Conservation (phyloP, 2,888 invertebrate genomes). For the Chloroclysta siterata region DNA sequence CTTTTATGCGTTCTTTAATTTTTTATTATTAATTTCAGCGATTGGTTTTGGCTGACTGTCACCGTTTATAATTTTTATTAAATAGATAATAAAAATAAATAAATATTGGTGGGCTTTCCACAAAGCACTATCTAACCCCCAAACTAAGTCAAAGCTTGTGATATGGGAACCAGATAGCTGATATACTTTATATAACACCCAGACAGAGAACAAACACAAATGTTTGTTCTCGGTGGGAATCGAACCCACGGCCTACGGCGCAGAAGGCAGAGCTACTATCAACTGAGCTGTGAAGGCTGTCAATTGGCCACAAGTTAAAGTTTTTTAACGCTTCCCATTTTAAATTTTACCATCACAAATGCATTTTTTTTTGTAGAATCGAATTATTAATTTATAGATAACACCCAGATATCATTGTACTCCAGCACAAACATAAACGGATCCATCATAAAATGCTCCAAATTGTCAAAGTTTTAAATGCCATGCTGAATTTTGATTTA, state of each 20-base stretch:
- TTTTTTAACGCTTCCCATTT: neutral
- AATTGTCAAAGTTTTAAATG: conserved; percentile 24
- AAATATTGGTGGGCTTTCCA: no score
- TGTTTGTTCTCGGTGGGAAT: no score
- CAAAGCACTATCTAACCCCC: no score
- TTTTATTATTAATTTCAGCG: neutral
- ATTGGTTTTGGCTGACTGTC: neutral
- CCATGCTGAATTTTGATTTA: conserved; percentile 34
- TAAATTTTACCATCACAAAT: no score
- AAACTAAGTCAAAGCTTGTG: no score
- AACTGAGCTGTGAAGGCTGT: no score
- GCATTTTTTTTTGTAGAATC: neutral
- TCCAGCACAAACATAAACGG: conserved; percentile 7
- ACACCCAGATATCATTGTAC: conserved; percentile 5
- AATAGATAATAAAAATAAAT: no score
- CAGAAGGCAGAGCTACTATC: no score
- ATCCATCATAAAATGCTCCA: conserved; percentile 21
- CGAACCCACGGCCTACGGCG: no score
- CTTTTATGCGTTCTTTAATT: conserved; percentile 10
- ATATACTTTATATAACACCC: no score
- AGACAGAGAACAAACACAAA: no score
- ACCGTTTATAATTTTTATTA: neutral
- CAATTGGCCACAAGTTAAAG: neutral
- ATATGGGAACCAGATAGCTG: no score
- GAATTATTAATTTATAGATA: neutral